A percentile compares a stretch with the other conserved stretches of the same genome.
These are phyloP conservation scores for Lasius platythorax DNA, from an alignment of 2,888 invertebrate species.

Conservation along the genomic window DNA sequence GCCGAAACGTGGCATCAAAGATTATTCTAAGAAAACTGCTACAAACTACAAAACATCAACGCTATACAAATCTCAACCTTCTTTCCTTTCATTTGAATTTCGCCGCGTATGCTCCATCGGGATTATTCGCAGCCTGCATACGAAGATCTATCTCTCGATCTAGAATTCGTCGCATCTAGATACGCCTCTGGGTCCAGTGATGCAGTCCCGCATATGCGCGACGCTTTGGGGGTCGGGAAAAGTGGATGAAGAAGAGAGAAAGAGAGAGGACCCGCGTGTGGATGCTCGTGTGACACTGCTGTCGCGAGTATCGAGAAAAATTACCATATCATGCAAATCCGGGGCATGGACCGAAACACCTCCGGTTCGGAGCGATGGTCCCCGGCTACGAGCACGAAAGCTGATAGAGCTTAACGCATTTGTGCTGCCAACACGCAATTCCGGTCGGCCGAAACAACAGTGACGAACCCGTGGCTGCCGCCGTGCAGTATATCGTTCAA, in stretches of 20 bases:
- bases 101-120: slow-evolving; percentile 7
- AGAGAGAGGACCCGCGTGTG: slow-evolving; percentile 13
- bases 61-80: slow-evolving; percentile 36
- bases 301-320: slow-evolving; percentile 72
- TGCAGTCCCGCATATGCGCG: slow-evolving; percentile 31
- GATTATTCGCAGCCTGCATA: slow-evolving; percentile 36
- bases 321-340: slow-evolving; percentile 79
- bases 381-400: slow-evolving; percentile 41
- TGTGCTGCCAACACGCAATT: slow-evolving; percentile 65
- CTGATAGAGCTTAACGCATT: slow-evolving; percentile 61
- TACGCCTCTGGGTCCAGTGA: slow-evolving; percentile 36
- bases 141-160: slow-evolving; percentile 49
- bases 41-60: background rate
- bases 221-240: background rate
- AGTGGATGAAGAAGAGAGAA: background rate
- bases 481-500: slow-evolving; percentile 53
- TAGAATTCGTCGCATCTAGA: slow-evolving; percentile 44
- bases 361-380: slow-evolving; percentile 50
- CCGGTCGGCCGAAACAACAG: slow-evolving; percentile 62
- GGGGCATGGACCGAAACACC: slow-evolving; percentile 60
- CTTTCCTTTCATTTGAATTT: slow-evolving; percentile 39
- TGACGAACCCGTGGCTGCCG: slow-evolving; percentile 47
- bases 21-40: background rate
- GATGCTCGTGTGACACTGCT: slow-evolving; percentile 38
- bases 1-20: background rate